Base-by-base conservation (phyloP, 2,113 vertebrate species). In the Anguilla japonica region DNA sequence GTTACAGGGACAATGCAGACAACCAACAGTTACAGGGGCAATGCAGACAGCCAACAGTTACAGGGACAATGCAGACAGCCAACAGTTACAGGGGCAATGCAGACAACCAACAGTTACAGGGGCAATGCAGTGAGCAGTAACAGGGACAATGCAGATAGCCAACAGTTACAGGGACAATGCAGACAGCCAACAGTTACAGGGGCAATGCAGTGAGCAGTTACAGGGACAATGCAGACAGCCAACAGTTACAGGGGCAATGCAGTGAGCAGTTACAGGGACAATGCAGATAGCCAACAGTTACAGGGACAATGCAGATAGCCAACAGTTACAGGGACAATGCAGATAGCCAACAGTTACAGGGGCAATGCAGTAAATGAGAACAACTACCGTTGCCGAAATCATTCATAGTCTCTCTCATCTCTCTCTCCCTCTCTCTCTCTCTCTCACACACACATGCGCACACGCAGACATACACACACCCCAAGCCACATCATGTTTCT, bases 371-470 rank as follows among this genome's bases (percentile, higher is more conserved):
- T 39, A 20, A 79, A 79, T 39, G 11, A 14, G 22, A 6, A 39
- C 75, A 79, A 14, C 5, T 15, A 46, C 43, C 4, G 43, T 46
- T 46, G 5, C 4, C 43, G 0, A 46, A 46, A 46, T 9, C 9
- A 46, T 46, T 46, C 43, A 46, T 46, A 46, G 43, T 46, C 9
- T 46, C 43, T 46, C 9, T 46, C 43, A 46, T n/a, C 0, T 46
- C 4, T 46, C 43, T 46, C 43, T 40, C 2, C 18, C 34, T 41
- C 43, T 22, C 75, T 80, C 60, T 80, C 56, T 53, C 79, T 41
- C 57, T 1, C 40, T 29, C 75, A 41, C 95, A 96, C 92, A 96
- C 13, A 86, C 81, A 39, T 56, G 60, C 50, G 71, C 43, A 83
- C 91, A 78, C 8, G 3, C 71, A 78, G 4, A 78, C 90, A 89